Base-by-base conservation (phyloP, 92 coral and sea anemone genomes). In the Montipora capitata region DNA sequence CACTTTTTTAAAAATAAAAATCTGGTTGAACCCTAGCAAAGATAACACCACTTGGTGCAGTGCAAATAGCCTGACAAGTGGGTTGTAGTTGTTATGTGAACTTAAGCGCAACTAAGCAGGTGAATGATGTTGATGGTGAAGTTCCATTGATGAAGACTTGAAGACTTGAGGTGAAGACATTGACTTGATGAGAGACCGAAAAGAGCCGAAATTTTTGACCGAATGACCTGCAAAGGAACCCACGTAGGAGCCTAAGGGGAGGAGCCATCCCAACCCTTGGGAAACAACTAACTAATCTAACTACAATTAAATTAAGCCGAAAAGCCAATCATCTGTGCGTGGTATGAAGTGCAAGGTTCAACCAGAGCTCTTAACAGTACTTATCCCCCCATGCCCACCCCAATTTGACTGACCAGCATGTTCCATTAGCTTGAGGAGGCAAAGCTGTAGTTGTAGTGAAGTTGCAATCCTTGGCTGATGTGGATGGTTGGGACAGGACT, bases 101-200 rank as follows among this genome's bases (percentile, higher is more conserved):
- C 68, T 10, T 63, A 63, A 16, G 68, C 68, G 68, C 68, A 63
- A 63, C 68, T 63, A 63, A 63, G 68, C 68, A 16, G 68, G 68
- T 5, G 68, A 16, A n/a, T 63, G 68, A 63, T 16, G 68, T 63
- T 2, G 68, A 63, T n/a, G 39, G 10, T 10, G 68, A 63, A 58
- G 18, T 4, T 14, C 18, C 16, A 12, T 17, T 7, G 38, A 63
- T 5, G 38, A 16, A 6, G 38, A 63, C 38, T 63, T 7, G 39
- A 16, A 6, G 38, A 16, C 38, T 63, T 20, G 39, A 16, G 1
- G 68, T 63, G 68, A 2, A 63, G 68, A 18, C 39, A 6, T 17
- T 0, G 10, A 54, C 59, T 54, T 54, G 68, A n/a, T n/a, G n/a
- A n/a, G n/a, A n/a, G n/a, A n/a, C n/a, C n/a, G n/a, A n/a, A n/a